These are phyloP conservation scores for Carabus problematicus DNA, from an alignment of 2,888 invertebrate species.

Conservation along the genomic window DNA sequence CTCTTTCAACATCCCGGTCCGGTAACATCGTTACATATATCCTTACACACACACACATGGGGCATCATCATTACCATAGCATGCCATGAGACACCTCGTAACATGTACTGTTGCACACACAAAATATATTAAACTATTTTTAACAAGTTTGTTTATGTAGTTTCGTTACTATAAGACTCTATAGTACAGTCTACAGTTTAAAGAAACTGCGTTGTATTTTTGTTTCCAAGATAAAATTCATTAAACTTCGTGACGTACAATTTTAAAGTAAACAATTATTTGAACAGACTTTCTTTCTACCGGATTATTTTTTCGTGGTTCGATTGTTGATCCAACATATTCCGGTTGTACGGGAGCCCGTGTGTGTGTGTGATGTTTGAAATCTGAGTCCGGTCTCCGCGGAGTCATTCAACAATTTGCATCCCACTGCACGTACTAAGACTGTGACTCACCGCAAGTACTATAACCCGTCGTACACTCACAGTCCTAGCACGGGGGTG, in stretches of 20 bases:
- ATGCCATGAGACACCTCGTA: neutral
- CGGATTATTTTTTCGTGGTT: no score
- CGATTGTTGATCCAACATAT: no score
- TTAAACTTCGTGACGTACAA: no score
- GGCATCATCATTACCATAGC: no score
- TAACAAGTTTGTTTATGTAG: conserved; percentile 9
- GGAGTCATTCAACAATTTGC: conserved; percentile 39
- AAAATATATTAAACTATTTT: conserved; percentile 5
- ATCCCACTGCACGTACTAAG: conserved; percentile 29
- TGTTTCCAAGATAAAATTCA: no score
- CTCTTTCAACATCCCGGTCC: conserved; percentile 34
- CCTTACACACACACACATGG: conserved; percentile 1
- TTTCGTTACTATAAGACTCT: conserved; percentile 3
- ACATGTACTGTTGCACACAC: neutral
- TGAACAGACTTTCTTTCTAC: no score
- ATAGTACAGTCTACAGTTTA: no score
- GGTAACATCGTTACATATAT: conserved; percentile 19
- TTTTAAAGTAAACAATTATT: no score
- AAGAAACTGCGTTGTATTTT: no score
- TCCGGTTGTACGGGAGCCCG: no score
- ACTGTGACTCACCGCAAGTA: conserved; percentile 6
- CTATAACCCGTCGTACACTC: neutral
- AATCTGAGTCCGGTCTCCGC: conserved; percentile 34
- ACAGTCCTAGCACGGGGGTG: conserved; percentile 24
- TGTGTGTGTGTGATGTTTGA: conserved; percentile 25